Evolutionary conservation across 2,797 vertebrate genomes (phyloP).

Genomic region (Parauchenoglanis punctatus): DNA sequence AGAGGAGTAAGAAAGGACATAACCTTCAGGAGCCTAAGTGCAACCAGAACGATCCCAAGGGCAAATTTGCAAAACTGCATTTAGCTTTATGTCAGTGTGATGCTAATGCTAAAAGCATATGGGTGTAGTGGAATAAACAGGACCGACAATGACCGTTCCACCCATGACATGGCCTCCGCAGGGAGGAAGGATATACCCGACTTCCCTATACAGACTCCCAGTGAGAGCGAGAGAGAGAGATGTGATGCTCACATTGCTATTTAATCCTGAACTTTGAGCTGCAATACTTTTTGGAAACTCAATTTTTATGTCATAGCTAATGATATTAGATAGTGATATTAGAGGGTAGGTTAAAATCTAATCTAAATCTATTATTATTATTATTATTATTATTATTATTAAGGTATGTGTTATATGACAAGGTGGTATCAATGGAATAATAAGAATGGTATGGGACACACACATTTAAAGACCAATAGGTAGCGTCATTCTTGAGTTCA

Average conservation of each 20-base stretch:
- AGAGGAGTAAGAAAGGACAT: constrained; percentile 14
- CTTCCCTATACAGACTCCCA: constrained; percentile 70
- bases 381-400: neutral
- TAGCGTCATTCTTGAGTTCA: neutral
- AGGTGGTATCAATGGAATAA: neutral
- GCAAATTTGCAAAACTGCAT: neutral
- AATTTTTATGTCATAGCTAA: neutral
- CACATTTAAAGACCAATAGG: neutral
- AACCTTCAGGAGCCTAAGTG: constrained; percentile 5
- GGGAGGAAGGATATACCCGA: constrained; percentile 76
- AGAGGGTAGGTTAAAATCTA: neutral
- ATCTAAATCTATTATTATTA: neutral
- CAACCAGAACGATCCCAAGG: neutral
- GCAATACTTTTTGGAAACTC: neutral
- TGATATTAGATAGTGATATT: neutral
- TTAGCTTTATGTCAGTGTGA: neutral
- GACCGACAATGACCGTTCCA: constrained; percentile 36
- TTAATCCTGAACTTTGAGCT: neutral
- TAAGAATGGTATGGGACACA: neutral
- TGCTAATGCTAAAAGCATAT: constrained; percentile 9
- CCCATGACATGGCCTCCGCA: constrained; percentile 63
- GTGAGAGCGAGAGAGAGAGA: constrained; percentile 43
- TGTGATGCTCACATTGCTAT: neutral
- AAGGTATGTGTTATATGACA: neutral
- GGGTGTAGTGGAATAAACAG: constrained; percentile 18